Evolutionary conservation across 2,888 invertebrate species (phyloP), one percentile per base, ranked within the genome.

Genomic region (Coecobrya sp.): DNA sequence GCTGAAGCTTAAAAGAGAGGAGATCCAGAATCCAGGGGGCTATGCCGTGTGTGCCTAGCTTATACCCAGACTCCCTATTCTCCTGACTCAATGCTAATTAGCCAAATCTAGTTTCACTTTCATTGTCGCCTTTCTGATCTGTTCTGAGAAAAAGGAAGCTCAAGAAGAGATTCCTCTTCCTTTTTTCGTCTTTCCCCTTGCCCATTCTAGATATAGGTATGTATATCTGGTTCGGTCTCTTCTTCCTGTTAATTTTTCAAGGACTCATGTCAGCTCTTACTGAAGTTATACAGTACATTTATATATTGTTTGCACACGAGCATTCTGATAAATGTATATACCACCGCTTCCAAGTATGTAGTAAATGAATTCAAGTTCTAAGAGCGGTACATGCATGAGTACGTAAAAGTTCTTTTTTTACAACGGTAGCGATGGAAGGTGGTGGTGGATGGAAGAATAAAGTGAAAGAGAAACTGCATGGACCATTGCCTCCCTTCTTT

Each of bases 91-190:
- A 92, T 92, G 91, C 91, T 92, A 92, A 92, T 92, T 92, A 92
- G 91, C 91, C 91, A 87, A 92, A 92, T 92, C 91, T 92, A 92
- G 91, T 92, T 92, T 92, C 91, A 87, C 87, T 92, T 92, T 92
- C 91, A 92, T 92, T 92, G 91, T 92, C 91, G 91, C 91, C 87
- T 92, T 59, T 88, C 73, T 84, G 87, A 87, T 92, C 91, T 84
- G 27, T 59, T 87, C 76, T 27, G 70, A 65, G 65, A 30, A 49
- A 88, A 81, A 88, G 49, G 62, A 49, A 73, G 65, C 76, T 87
- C 84, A 82, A 86, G 86, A 82, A 55, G 82, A 70, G 81, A 73
- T 85, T 62, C 70, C 68, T 76, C 76, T 76, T 68, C 65, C 30
- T 81, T 55, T 81, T 79, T 88, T 42, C 19, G 79, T 22, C 42